Evolutionary conservation across 1,140 invertebrate species (phyloP).

Genomic region (Drosophila ananassae): DNA sequence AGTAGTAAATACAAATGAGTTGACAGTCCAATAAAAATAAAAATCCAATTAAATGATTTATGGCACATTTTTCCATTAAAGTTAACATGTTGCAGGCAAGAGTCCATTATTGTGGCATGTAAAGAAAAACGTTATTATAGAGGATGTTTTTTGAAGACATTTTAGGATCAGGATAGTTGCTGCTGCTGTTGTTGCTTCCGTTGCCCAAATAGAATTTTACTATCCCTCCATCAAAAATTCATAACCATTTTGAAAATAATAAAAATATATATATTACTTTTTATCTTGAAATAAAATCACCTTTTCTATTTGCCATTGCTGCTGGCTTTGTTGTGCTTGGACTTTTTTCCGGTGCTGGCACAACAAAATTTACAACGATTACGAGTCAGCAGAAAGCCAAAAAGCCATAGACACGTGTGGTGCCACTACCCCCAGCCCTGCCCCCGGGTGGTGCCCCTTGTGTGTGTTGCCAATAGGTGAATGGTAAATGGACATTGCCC

Average conservation of each 20-base stretch:
- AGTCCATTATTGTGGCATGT: conserved; percentile 34
- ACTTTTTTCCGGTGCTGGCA: conserved; percentile 1
- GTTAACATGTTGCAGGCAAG: conserved; percentile 59
- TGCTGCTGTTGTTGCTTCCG: background rate
- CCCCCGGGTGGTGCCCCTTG: no score
- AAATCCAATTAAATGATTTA: conserved; percentile 80
- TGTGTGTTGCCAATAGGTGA: conserved; percentile 28
- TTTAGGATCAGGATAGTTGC: background rate
- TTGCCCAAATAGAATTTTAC: background rate
- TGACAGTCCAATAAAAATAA: conserved; percentile 34
- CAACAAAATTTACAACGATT: conserved; percentile 31
- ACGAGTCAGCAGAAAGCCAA: conserved; percentile 39
- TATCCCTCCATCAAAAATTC: background rate
- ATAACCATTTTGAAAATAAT: background rate
- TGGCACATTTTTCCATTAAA: conserved; percentile 65
- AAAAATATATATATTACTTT: background rate
- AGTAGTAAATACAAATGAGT: conserved; percentile 6
- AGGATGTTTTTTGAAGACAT: background rate
- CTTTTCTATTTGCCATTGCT: background rate
- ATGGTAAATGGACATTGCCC: conserved; percentile 41
- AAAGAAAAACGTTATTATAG: conserved; percentile 1
- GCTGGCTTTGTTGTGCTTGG: conserved; percentile 7
- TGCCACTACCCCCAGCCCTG: background rate
- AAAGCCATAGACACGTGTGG: conserved; percentile 57
- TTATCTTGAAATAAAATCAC: background rate